Conservation (phyloP, 2,113 vertebrate genomes). For the Ancistrus triradiatus region DNA sequence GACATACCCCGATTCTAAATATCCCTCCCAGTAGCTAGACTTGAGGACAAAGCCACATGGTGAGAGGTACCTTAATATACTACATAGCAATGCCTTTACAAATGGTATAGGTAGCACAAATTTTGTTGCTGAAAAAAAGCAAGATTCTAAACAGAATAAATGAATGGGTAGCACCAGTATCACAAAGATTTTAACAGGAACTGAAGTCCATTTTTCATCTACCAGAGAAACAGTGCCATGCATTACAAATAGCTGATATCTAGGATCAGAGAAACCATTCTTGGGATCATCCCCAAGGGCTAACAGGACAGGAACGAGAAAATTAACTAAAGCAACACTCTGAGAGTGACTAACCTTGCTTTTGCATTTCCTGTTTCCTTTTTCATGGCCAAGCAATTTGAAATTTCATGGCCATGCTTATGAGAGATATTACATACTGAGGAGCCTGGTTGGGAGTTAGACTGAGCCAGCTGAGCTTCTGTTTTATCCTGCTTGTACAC, state of each 20-base stretch:
- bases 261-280: not conserved
- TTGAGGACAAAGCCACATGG: not conserved
- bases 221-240: not conserved
- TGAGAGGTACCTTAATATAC: not conserved
- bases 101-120: no score
- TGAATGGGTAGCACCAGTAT: no score
- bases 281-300: not conserved
- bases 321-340: not conserved
- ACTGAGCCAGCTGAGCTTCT: no score
- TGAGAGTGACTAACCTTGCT: not conserved
- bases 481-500: no score
- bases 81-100: not conserved
- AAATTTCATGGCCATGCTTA: not conserved
- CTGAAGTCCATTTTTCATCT: not conserved
- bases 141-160: not conserved
- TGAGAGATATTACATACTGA: not conserved
- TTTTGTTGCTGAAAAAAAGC: no score
- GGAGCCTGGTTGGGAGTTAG: no score
- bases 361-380: not conserved
- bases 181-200: not conserved
- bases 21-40: not conserved
- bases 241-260: not conserved
- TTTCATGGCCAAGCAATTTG: not conserved
- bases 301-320: not conserved
- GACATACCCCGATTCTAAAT: not conserved